A percentile compares a stretch with the other conserved stretches of the same genome.
phyloP scores from a whole-genome alignment of 2,797 vertebrate genomes.

The Silurus lanzhouensis region DNA sequence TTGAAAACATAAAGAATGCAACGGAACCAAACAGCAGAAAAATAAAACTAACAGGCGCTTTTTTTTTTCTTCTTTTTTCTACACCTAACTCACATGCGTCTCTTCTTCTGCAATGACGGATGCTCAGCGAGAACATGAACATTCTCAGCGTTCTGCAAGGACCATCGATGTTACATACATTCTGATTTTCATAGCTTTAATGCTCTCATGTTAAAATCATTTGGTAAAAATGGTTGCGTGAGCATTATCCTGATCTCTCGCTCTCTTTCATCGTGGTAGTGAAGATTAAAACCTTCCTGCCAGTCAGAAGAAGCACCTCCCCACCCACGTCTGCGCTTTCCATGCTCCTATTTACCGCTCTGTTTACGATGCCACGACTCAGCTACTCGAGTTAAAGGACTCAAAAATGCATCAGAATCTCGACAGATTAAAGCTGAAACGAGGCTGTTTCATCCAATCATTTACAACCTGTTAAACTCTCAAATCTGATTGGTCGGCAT shows the following conservation, averaged over 20 bases:
- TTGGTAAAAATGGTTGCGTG: neutral
- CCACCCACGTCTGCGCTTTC: neutral
- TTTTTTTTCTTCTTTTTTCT: neutral
- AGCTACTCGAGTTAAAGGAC: neutral
- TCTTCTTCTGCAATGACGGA: neutral
- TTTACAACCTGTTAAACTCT: neutral
- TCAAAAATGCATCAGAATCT: neutral
- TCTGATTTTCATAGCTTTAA: neutral
- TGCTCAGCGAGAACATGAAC: neutral
- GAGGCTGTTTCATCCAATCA: neutral
- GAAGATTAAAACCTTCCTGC: neutral
- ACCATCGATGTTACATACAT: neutral
- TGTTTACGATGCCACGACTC: neutral
- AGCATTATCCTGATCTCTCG: neutral
- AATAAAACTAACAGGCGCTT: conserved; percentile 15
- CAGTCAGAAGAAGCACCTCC: conserved; percentile 2
- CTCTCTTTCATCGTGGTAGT: neutral
- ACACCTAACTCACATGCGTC: neutral
- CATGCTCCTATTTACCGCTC: neutral
- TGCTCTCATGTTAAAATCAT: neutral
- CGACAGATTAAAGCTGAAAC: neutral
- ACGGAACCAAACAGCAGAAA: conserved; percentile 26
- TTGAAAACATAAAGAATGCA: conserved; percentile 31
- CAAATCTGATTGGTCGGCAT: neutral
- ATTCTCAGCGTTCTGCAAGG: neutral